These are phyloP conservation scores for Eudemis profundana DNA, from an alignment of 2,888 invertebrate genomes.

Conservation along the genomic window DNA sequence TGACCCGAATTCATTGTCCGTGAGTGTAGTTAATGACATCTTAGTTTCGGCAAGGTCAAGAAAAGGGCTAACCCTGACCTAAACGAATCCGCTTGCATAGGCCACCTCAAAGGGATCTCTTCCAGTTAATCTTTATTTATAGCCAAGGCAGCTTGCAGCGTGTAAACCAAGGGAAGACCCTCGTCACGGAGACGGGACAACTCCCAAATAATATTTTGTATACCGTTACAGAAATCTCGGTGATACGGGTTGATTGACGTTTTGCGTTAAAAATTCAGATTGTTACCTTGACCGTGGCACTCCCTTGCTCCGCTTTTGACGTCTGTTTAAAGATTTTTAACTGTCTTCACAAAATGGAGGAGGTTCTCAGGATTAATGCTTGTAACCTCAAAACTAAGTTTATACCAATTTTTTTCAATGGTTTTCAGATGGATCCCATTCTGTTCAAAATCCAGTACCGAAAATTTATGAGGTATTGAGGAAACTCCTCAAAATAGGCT, in stretches of 20 bases:
- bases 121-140: slow-evolving; percentile 36
- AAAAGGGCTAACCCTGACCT: too few species aligned
- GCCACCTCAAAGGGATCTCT: neutral
- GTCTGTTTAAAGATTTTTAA: neutral
- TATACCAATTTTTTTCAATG: too few species aligned
- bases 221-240: slow-evolving; percentile 35
- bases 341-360: too few species aligned
- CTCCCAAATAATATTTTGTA: slow-evolving; percentile 41
- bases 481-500: too few species aligned
- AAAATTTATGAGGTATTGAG: too few species aligned
- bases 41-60: too few species aligned
- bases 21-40: too few species aligned
- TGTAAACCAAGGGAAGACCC: slow-evolving; percentile 31
- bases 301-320: neutral
- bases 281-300: neutral
- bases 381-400: too few species aligned
- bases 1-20: too few species aligned
- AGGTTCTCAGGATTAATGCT: too few species aligned
- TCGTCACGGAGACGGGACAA: slow-evolving; percentile 33
- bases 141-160: slow-evolving; percentile 14
- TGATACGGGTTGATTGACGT: slow-evolving; percentile 34
- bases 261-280: slow-evolving; percentile 19
- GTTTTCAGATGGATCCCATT: too few species aligned
- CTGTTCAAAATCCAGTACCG: too few species aligned
- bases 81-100: slow-evolving; percentile 9